Base-by-base conservation (phyloP, 37 sponge, comb jelly and placozoan genomes). In the Aplysina aerophoba region DNA sequence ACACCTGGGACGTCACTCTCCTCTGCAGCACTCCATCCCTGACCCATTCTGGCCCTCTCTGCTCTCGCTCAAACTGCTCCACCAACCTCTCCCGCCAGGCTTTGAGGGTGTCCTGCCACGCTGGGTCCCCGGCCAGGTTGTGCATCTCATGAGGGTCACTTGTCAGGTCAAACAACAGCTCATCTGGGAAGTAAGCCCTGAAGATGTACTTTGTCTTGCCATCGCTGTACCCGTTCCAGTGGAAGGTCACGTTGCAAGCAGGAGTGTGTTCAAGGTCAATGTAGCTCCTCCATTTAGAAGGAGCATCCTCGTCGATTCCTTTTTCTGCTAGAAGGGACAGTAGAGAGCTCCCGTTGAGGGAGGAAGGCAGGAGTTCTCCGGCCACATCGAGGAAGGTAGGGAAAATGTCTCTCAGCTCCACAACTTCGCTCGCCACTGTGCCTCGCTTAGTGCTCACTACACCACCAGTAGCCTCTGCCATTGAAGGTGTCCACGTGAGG, bases 211-310 rank as follows among this genome's bases (percentile, higher is more conserved):
- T 92, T 41, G 61, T 68, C 6, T 88, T 66, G 27, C 92, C 92
- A 81, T 92, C 86, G 33, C 89, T 88, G 4, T 85, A 67, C 24
- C 86, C 88, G 75, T 88, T 92, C 92, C 92, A 92, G 39, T 92
- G 92, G 40, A 85, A 89, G 3, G 92, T 92, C 13, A 59, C 80
- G 62, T 92, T 92, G 39, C 90, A 92, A 34, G 85, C 73, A 16
- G 86, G 60, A 37, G 31, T 85, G 60, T 92, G 92, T 71, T 92
- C 92, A 78, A 92, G 60, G 59, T 88, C 92, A 57, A 89, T 71
- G 54, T 81, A 89, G 2, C 53, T 44, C 22, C 90, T 85, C 90
- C 90, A 89, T 16, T 34, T 24, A 0, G 53, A 1, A 50, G 78
- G 11, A 19, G 44, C 1, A 11, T 44, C 8, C 3, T 11, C 50